These are phyloP conservation scores for Myotis davidii DNA, from an alignment of 2,113 vertebrate genomes.

Conservation along the genomic window DNA sequence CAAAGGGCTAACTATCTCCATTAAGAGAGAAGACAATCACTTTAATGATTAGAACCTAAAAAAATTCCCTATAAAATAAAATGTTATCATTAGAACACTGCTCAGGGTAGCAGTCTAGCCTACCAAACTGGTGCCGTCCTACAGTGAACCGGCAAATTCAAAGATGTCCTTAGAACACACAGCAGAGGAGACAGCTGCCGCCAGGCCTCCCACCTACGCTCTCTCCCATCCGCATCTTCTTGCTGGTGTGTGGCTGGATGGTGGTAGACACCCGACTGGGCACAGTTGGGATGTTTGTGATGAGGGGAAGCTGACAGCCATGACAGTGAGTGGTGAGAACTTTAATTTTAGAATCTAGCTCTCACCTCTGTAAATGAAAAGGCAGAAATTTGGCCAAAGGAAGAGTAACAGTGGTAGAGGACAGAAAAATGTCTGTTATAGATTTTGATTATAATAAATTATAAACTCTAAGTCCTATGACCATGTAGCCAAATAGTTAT, in stretches of 20 bases:
- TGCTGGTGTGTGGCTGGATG: not conserved
- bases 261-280: not conserved
- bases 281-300: not conserved
- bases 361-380: not conserved
- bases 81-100: not conserved
- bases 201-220: too few relatives aligned
- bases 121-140: not conserved
- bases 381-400: not conserved
- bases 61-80: not conserved
- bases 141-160: rapidly evolving
- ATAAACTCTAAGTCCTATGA: not conserved
- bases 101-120: not conserved
- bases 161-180: rapidly evolving
- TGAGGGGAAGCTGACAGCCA: not conserved
- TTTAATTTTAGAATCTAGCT: not conserved
- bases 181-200: not conserved
- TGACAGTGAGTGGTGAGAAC: not conserved
- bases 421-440: not conserved
- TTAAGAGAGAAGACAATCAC: not conserved
- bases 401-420: not conserved
- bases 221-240: too few relatives aligned
- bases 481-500: not conserved
- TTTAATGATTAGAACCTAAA: not conserved
- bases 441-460: not conserved
- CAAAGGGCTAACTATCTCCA: not conserved